Evolutionary conservation across 2,888 invertebrate species (phyloP).

Genomic region (Andrena bicolor): DNA sequence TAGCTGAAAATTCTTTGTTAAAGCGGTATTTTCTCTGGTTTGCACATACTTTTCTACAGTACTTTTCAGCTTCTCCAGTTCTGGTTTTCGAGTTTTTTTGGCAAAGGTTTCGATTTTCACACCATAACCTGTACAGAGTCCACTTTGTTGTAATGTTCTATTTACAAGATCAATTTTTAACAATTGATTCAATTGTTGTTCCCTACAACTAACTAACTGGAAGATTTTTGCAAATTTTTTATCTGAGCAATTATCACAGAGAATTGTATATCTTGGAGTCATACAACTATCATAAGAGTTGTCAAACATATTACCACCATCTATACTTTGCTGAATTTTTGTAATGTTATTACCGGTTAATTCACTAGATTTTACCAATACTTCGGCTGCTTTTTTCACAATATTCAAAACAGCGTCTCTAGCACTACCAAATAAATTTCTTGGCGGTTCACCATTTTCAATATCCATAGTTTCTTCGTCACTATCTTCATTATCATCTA

Average conservation of each 20-base stretch:
- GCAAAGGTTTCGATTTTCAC: slow-evolving; percentile 41
- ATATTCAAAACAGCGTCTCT: slow-evolving; percentile 96
- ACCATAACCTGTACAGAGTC: slow-evolving; percentile 55
- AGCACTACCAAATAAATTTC: slow-evolving; percentile 94
- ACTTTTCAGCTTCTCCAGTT: neutral
- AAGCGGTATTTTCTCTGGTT: neutral
- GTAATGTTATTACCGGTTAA: slow-evolving; percentile 87
- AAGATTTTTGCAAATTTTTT: slow-evolving; percentile 90
- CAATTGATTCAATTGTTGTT: slow-evolving; percentile 87
- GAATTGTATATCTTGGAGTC: slow-evolving; percentile 90
- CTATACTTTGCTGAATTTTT: slow-evolving; percentile 79
- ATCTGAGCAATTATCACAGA: slow-evolving; percentile 91
- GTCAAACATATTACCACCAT: slow-evolving; percentile 68
- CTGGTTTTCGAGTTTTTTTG: neutral
- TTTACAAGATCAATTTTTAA: slow-evolving; percentile 88
- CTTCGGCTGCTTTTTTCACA: slow-evolving; percentile 96
- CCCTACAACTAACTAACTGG: slow-evolving; percentile 90
- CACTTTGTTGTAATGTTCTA: slow-evolving; percentile 87
- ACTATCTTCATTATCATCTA: slow-evolving; percentile 86
- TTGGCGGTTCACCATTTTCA: slow-evolving; percentile 87
- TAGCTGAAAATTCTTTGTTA: slow-evolving; percentile 73
- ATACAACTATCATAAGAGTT: slow-evolving; percentile 86
- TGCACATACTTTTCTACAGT: neutral
- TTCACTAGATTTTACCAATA: slow-evolving; percentile 90
- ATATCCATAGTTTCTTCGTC: slow-evolving; percentile 88